Base-by-base conservation (phyloP, 2,888 invertebrate genomes). In the Chalcosyrphus nemorum region DNA sequence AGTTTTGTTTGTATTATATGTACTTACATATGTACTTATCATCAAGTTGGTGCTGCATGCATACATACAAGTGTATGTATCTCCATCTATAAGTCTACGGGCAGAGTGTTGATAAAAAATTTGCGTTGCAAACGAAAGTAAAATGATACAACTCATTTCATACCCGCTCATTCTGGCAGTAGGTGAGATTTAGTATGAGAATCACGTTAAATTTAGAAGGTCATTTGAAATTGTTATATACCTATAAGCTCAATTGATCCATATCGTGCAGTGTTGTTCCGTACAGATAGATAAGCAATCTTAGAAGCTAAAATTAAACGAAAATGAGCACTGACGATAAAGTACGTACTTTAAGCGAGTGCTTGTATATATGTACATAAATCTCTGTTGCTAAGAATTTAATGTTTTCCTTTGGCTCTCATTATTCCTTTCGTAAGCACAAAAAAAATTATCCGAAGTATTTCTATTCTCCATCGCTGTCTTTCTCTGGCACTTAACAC, bases 391-490 rank as follows among this genome's bases (percentile, higher is more conserved):
- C 38, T 24, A 59, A 24, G 15, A 24, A 38, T 41, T 59, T 59
- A 27, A 41, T 41, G 59, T 59, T 41, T 59, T 59, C 24, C 41
- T 41, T 59, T 41, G 19, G 27, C 59, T 41, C 27, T 41, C 27
- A 15, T 24, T 41, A 17, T 41, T 13, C 11, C 13, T 41, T 41
- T 41, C 13, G 38, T 24, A 38, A 57, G 13, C 57, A 57, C 21
- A 13, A 2, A 4, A 4, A 17, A n/a, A n/a, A n/a, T n/a, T 24
- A 11, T 0, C 21, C 21, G 7, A 19, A 4, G 2, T 38, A 19
- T 57, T 7, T 38, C 21, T 57, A 6, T 21, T 6, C 2, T 11
- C 17, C 13, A 4, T 38, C 3, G 21, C 4, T 57, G 1, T 54
- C 11, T 54, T 57, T 13, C 11, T 13, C 24, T 21, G 38, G 3